Evolutionary conservation across 1,140 invertebrate species (phyloP).

Genomic region (Panonychus citri): DNA sequence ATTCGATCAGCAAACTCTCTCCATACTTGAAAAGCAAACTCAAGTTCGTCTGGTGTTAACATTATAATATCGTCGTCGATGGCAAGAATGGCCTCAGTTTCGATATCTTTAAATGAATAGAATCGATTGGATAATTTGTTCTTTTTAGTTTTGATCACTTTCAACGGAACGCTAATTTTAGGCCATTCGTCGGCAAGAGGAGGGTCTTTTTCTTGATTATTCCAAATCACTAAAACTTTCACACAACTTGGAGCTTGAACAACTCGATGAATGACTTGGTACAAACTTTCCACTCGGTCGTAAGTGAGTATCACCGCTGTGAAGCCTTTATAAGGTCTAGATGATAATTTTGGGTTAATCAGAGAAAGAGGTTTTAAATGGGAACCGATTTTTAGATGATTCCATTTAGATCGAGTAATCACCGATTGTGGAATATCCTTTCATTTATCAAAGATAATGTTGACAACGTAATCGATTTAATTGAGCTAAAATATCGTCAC

Average conservation of each 20-base stretch:
- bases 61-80: slow-evolving; percentile 86
- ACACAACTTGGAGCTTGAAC: slow-evolving; percentile 54
- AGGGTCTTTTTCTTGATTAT: slow-evolving; percentile 62
- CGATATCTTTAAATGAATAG: slow-evolving; percentile 72
- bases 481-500: slow-evolving; percentile 56
- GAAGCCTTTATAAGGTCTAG: slow-evolving; percentile 39
- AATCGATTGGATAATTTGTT: slow-evolving; percentile 79
- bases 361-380: neutral
- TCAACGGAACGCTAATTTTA: slow-evolving; percentile 59
- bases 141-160: slow-evolving; percentile 66
- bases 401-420: slow-evolving; percentile 62
- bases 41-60: slow-evolving; percentile 72
- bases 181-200: slow-evolving; percentile 19
- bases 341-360: slow-evolving; percentile 3
- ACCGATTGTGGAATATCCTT: slow-evolving; percentile 57
- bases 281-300: slow-evolving; percentile 67
- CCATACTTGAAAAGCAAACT: slow-evolving; percentile 73
- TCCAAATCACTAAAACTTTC: slow-evolving; percentile 76
- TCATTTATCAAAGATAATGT: slow-evolving; percentile 70
- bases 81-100: slow-evolving; percentile 70
- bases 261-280: slow-evolving; percentile 52
- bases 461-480: slow-evolving; percentile 52
- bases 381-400: slow-evolving; percentile 29
- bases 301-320: slow-evolving; percentile 77
- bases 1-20: slow-evolving; percentile 76